Evolutionary conservation across 2,888 invertebrate species (phyloP).

Genomic region (Apamea crenata): DNA sequence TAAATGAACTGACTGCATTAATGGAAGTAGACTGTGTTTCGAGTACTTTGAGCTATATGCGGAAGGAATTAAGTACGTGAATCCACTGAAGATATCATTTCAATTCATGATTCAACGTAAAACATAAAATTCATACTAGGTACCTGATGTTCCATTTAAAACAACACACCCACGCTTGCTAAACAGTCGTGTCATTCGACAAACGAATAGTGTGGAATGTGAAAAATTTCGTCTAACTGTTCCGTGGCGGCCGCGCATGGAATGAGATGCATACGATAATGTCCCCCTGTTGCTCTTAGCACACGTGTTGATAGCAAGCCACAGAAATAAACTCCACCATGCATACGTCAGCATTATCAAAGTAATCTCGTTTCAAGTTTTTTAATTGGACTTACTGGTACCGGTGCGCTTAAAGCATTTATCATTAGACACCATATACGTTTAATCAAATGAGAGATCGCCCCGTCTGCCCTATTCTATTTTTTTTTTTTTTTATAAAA

Average conservation of each 20-base stretch:
- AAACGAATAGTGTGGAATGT: slow-evolving; percentile 81
- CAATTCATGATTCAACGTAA: slow-evolving; percentile 38
- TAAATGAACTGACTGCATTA: slow-evolving; percentile 62
- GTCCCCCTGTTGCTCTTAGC: slow-evolving; percentile 66
- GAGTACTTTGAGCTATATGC: slow-evolving; percentile 35
- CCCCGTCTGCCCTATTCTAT: slow-evolving; percentile 23
- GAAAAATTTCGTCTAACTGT: slow-evolving; percentile 85
- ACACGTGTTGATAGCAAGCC: slow-evolving; percentile 67
- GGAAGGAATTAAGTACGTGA: slow-evolving; percentile 16
- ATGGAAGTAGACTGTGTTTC: slow-evolving; percentile 48
- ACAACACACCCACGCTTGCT: slow-evolving; percentile 74
- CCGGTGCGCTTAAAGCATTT: slow-evolving; percentile 54
- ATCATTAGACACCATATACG: slow-evolving; percentile 52
- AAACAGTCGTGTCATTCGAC: slow-evolving; percentile 70
- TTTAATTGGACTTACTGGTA: slow-evolving; percentile 59
- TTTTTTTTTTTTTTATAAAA: slow-evolving; percentile 24
- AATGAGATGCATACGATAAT: slow-evolving; percentile 75
- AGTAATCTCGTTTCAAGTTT: slow-evolving; percentile 71
- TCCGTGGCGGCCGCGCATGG: slow-evolving; percentile 67
- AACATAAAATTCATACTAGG: slow-evolving; percentile 41
- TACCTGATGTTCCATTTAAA: slow-evolving; percentile 53
- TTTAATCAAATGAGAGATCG: slow-evolving; percentile 63
- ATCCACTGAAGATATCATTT: slow-evolving; percentile 41
- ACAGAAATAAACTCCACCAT: slow-evolving; percentile 63
- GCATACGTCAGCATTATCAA: slow-evolving; percentile 63